These are phyloP conservation scores for Hyposoter didymator DNA, from an alignment of 2,888 invertebrate genomes.

Conservation along the genomic window DNA sequence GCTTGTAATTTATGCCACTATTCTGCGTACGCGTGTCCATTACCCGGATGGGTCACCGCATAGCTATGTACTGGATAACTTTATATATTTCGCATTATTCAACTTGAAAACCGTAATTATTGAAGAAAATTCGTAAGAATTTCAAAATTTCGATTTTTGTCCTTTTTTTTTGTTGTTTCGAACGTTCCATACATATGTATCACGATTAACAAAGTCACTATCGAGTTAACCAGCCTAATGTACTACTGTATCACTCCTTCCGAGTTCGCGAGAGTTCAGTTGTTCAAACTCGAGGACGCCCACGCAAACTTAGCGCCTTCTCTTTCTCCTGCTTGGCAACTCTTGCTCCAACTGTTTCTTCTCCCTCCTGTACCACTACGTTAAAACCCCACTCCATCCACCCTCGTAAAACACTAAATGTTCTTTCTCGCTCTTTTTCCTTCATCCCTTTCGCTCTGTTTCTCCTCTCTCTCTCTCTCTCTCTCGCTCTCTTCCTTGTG, in stretches of 20 bases:
- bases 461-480: slow-evolving; percentile 6
- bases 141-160: background rate
- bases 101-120: background rate
- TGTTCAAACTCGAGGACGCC: slow-evolving; percentile 50
- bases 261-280: slow-evolving; percentile 52
- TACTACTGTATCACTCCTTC: slow-evolving; percentile 20
- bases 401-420: slow-evolving; percentile 39
- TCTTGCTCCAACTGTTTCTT: slow-evolving; percentile 43
- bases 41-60: background rate
- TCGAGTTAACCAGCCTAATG: slow-evolving; percentile 33
- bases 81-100: too few species aligned
- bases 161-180: background rate
- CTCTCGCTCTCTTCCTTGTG: slow-evolving; percentile 8
- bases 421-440: slow-evolving; percentile 4
- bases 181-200: slow-evolving; percentile 1
- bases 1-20: background rate
- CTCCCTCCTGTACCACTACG: slow-evolving; percentile 21
- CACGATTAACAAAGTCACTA: slow-evolving; percentile 25
- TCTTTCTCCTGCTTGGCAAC: slow-evolving; percentile 24
- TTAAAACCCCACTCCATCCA: slow-evolving; percentile 23
- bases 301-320: slow-evolving; percentile 44
- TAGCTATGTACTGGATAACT: background rate
- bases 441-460: background rate
- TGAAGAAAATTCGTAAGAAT: background rate
- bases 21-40: background rate